Base-by-base conservation (phyloP, 2,888 invertebrate genomes). In the Sarcophaga rosellei region DNA sequence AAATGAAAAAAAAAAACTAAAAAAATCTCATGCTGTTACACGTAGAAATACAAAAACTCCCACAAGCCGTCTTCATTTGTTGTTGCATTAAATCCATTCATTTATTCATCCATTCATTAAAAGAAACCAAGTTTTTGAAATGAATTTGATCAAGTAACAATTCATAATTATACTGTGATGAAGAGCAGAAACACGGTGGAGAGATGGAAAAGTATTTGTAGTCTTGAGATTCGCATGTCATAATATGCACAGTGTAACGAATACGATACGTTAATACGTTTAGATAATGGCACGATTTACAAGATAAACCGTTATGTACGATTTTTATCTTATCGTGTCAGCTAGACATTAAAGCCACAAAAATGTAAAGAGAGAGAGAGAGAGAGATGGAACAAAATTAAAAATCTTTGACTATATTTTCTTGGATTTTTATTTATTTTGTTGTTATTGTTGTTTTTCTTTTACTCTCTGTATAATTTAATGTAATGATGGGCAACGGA, bases 231-330 rank as follows among this genome's bases (percentile, higher is more conserved):
- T 53, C 45, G 61, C 69, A 63, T 63, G 74, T 69, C 62, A 62
- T 62, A 74, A 59, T n/a, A 57, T 21, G 17, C 62, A 79, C 35
- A 35, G 53, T 53, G 53, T 53, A 53, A 53, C 53, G 53, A 53
- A 53, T 53, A 15, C 1, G 53, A 53, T 53, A 15, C 53, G 53
- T 53, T 53, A 53, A 53, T 11, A 65, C 25, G 23, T 66, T 15
- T n/a, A 66, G 11, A 73, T 59, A 47, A 66, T 66, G 70, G n/a
- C 72, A 72, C 72, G 57, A 76, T 66, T 76, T 57, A 84, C 79
- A 75, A 79, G 79, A 75, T 74, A 65, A 75, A 75, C 86, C 84
- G 86, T 86, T 86, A 86, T 57, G 79, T 53, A 53, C 17, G 75
- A 10, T 69, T 59, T 80, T 70, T 44, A 65, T 57, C 15, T 61